Percentiles rank a stretch among this genome's conserved stretches.
These are phyloP conservation scores for Aegotheles bennettii DNA, from an alignment of 2,113 vertebrate genomes.

Conservation along the genomic window DNA sequence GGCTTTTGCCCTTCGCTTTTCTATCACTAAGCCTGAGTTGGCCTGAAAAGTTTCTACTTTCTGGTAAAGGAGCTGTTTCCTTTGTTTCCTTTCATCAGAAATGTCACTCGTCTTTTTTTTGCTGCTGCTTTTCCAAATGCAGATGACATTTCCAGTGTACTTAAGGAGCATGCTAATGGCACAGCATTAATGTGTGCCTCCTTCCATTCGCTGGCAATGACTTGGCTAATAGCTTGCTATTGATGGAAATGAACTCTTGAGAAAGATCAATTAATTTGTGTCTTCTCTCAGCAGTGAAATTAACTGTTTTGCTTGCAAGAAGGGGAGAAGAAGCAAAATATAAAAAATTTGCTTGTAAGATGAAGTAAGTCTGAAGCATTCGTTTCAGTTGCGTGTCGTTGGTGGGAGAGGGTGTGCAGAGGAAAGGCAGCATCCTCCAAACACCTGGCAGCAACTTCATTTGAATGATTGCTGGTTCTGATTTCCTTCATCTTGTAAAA, in stretches of 20 bases:
- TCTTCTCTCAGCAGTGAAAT: not conserved
- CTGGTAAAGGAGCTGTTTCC: not conserved
- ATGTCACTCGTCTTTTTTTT: not conserved
- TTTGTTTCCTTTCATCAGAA: not conserved
- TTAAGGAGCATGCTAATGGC: not conserved
- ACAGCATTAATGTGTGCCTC: not conserved
- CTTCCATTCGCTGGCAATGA: not conserved
- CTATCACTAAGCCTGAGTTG: not conserved
- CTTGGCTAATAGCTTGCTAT: not conserved
- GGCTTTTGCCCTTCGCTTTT: not conserved
- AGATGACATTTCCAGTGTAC: not conserved
- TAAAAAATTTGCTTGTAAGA: not conserved
- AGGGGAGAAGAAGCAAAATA: not conserved
- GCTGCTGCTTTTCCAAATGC: not conserved
- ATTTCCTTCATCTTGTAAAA: not conserved
- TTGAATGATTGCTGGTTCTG: not conserved
- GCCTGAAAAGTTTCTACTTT: not conserved
- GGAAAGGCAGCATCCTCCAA: not conserved
- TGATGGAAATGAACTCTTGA: not conserved
- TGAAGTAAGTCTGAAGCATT: not conserved
- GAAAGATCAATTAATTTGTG: not conserved
- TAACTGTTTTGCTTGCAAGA: not conserved
- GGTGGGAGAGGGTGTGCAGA: not conserved
- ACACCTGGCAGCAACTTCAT: not conserved
- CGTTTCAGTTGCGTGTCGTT: not conserved